Evolutionary conservation across 2,888 invertebrate species (phyloP).

Genomic region (Phaedon cochleariae): DNA sequence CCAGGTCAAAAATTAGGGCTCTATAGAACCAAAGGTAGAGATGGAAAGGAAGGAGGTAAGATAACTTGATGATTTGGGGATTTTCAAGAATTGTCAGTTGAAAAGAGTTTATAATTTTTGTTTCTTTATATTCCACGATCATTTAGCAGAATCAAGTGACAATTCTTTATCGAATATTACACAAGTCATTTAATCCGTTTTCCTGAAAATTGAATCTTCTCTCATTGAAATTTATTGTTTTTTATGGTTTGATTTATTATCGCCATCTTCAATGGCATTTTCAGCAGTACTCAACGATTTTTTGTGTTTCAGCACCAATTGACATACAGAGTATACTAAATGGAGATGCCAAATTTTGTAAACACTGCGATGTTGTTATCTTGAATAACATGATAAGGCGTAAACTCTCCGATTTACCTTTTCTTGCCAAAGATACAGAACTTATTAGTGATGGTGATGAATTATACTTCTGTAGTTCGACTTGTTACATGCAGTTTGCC

Average conservation of each 20-base stretch:
- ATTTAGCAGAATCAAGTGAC: no score
- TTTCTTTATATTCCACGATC: no score
- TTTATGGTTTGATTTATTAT: no score
- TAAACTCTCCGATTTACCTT: constrained; percentile 80
- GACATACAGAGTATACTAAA: constrained; percentile 92
- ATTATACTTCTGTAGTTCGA: constrained; percentile 86
- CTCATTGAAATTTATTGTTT: no score
- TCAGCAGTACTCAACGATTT: no score
- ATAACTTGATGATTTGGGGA: constrained; percentile 1
- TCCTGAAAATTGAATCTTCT: no score
- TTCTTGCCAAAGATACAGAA: constrained; percentile 74
- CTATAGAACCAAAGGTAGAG: constrained; percentile 82
- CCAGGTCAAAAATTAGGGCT: constrained; percentile 83
- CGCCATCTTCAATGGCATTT: no score
- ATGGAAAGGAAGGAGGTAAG: constrained; percentile 80
- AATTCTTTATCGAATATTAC: no score
- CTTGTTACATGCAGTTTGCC: constrained; percentile 89
- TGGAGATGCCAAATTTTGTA: constrained; percentile 89
- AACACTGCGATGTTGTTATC: constrained; percentile 93
- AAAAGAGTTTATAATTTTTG: background rate
- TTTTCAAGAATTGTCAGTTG: background rate
- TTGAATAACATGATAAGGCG: constrained; percentile 82
- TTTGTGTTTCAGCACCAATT: constrained; percentile 68
- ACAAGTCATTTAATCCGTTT: no score
- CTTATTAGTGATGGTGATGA: constrained; percentile 68